Evolutionary conservation across 2,888 invertebrate species (phyloP).

Genomic region (Himalopsyche anomala): DNA sequence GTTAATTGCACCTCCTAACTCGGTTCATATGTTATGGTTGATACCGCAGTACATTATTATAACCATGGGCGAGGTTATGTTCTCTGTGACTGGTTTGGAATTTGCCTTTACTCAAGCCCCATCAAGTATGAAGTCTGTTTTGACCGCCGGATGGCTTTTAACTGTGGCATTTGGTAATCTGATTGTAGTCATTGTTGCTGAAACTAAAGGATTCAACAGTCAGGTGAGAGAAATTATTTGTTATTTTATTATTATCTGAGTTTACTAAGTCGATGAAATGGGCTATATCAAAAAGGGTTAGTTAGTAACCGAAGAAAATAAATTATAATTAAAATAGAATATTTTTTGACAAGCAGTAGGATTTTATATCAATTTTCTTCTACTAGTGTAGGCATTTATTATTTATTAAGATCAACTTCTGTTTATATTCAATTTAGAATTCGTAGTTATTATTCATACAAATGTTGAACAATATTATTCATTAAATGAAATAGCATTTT

Average conservation of each 20-base stretch:
- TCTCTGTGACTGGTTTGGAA: constrained; percentile 95
- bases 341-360: too few relatives aligned
- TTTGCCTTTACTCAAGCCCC: constrained; percentile 98
- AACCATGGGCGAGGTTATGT: constrained; percentile 96
- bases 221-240: constrained; percentile 77
- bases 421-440: too few relatives aligned
- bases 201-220: constrained; percentile 84
- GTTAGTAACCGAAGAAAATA: too few relatives aligned
- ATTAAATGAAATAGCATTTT: too few relatives aligned
- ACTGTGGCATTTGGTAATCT: constrained; percentile 96
- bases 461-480: too few relatives aligned
- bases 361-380: too few relatives aligned
- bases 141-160: constrained; percentile 94
- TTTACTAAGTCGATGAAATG: neutral
- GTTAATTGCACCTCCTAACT: constrained; percentile 82
- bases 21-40: constrained; percentile 89
- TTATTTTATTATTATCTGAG: neutral
- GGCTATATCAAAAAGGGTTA: too few relatives aligned
- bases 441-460: too few relatives aligned
- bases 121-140: constrained; percentile 93
- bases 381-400: too few relatives aligned
- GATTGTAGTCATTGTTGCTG: constrained; percentile 92
- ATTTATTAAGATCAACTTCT: too few relatives aligned
- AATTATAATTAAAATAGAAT: too few relatives aligned
- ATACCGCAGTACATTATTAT: constrained; percentile 95